Percentiles rank a stretch among this genome's conserved stretches.
These are phyloP conservation scores for Pissodes strobi DNA, from an alignment of 1,140 invertebrate species.

Conservation along the genomic window DNA sequence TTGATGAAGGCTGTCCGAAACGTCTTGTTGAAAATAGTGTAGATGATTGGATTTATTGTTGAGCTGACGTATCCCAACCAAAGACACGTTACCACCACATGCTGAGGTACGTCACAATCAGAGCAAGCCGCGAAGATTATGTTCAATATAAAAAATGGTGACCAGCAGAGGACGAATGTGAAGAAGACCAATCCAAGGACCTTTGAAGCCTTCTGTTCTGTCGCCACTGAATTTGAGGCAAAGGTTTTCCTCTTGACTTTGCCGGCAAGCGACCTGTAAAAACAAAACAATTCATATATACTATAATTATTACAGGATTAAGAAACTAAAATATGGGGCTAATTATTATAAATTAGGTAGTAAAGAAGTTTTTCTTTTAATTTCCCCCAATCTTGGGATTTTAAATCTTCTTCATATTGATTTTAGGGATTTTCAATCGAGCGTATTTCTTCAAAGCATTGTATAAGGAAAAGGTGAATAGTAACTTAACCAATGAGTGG, in stretches of 20 bases:
- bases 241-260: constrained; percentile 67
- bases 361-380: too few relatives aligned
- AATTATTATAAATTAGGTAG: too few relatives aligned
- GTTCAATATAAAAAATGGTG: constrained; percentile 87
- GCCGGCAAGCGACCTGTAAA: constrained; percentile 67
- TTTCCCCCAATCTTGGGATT: too few relatives aligned
- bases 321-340: too few relatives aligned
- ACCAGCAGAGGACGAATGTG: constrained; percentile 89
- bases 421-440: too few relatives aligned
- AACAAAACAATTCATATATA: too few relatives aligned
- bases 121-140: constrained; percentile 79
- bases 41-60: constrained; percentile 84
- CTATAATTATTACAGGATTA: too few relatives aligned
- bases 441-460: too few relatives aligned
- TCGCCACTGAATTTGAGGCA: constrained; percentile 77
- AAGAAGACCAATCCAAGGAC: constrained; percentile 87
- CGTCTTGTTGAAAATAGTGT: constrained; percentile 87
- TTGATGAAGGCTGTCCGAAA: constrained; percentile 84
- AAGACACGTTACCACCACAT: constrained; percentile 75
- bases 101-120: constrained; percentile 69
- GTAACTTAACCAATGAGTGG: too few relatives aligned
- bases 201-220: constrained; percentile 83
- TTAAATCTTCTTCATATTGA: too few relatives aligned
- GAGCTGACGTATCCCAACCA: constrained; percentile 91
- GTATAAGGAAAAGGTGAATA: too few relatives aligned